Evolutionary conservation across 2,888 invertebrate genomes (phyloP).

Genomic region (Ornithoptera alexandrae): DNA sequence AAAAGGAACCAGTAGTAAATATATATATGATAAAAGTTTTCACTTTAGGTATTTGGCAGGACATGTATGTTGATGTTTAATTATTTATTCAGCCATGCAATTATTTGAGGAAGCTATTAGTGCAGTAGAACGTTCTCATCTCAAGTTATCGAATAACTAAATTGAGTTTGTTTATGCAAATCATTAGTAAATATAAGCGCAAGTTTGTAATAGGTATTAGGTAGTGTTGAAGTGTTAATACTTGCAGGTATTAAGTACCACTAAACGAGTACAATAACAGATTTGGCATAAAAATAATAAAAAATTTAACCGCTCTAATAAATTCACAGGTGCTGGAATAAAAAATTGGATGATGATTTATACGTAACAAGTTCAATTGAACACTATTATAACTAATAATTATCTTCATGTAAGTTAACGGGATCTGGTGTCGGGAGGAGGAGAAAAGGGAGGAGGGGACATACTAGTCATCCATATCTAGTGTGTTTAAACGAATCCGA

Average conservation of each 20-base stretch:
- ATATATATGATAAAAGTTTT: too few species aligned
- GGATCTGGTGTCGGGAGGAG: too few species aligned
- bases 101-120: constrained; percentile 1
- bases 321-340: not conserved
- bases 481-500: too few species aligned
- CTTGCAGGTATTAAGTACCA: not conserved
- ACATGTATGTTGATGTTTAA: not conserved
- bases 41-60: too few species aligned
- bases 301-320: not conserved
- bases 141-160: constrained; percentile 6
- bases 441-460: too few species aligned
- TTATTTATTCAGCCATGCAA: not conserved
- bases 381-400: too few species aligned
- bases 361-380: too few species aligned
- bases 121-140: constrained; percentile 2
- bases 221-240: not conserved
- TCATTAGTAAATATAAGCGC: constrained; percentile 1
- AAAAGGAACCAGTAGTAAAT: too few species aligned
- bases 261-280: not conserved
- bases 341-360: too few species aligned
- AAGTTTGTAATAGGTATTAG: not conserved
- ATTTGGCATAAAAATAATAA: not conserved
- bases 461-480: too few species aligned
- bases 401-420: too few species aligned
- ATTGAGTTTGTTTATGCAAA: not conserved